Evolutionary conservation across 2,888 invertebrate species (phyloP), one percentile per base, ranked within the genome.

Genomic region (Heliconius ismenius): DNA sequence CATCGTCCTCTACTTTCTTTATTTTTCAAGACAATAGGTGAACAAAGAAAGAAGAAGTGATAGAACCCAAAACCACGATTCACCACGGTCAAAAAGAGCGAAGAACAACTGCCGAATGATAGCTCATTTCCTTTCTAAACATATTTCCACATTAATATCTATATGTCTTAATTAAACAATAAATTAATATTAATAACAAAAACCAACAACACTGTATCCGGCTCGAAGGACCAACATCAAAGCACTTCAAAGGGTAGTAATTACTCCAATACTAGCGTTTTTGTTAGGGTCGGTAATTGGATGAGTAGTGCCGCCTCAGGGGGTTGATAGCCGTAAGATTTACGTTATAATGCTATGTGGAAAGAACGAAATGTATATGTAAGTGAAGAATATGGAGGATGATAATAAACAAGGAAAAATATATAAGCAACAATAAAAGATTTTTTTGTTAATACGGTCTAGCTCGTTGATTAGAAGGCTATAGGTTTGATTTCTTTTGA

Each of bases 261-360:
- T 83, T 82, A 83, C 82, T 81, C 76, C 81, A 82, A 87, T 83
- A 84, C 83, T 82, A 86, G 81, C 83, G 80, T 84, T 84, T 83
- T 84, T 85, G 83, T 84, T 79, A 78, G 83, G 82, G 81, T 65
- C 62, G 74, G 72, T 82, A 82, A 82, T 82, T 83, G 81, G 83
- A 82, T 80, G 78, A 77, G 76, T 82, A 83, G 79, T 74, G 74
- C 49, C 78, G 80, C 79, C 76, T 49, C 36, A 60, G 79, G 76
- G 76, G 58, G 70, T 32, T 58, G 70, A 58, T 70, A 58, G 54
- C 70, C 70, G 36, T 70, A 70, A 70, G 70, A 70, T 70, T 70
- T 58, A 58, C 70, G 58, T 58, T 70, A 70, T 70, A 32, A 70
- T n/a, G n/a, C 32, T 67, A 76, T 62, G 36, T 75, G 72, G 32